These are phyloP conservation scores for Diarsia dahlii DNA, from an alignment of 2,888 invertebrate species.

Conservation along the genomic window DNA sequence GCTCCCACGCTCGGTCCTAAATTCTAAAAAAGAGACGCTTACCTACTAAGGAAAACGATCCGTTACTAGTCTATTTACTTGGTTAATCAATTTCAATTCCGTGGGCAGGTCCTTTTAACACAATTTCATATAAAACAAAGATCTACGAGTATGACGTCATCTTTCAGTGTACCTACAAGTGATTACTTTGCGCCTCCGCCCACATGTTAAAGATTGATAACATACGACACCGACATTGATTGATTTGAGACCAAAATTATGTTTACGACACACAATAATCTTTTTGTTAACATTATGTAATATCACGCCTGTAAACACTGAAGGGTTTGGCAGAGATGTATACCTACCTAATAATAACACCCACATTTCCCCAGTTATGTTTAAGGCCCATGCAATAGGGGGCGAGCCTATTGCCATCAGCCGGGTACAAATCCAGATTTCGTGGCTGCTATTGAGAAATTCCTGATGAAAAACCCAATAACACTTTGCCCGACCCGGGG, in stretches of 20 bases:
- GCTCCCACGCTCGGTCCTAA: too few relatives aligned
- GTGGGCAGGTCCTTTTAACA: conserved; percentile 2
- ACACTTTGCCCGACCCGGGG: too few relatives aligned
- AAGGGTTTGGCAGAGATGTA: neutral
- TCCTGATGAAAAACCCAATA: too few relatives aligned
- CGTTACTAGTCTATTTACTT: neutral
- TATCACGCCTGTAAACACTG: neutral
- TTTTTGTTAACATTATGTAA: neutral
- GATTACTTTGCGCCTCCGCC: conserved; percentile 36
- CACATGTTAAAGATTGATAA: conserved; percentile 40
- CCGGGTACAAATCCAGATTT: too few relatives aligned
- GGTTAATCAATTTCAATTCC: neutral
- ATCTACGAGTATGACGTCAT: conserved; percentile 19
- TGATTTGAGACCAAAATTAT: conserved; percentile 35
- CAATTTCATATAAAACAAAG: conserved; percentile 15
- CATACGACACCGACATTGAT: conserved; percentile 41
- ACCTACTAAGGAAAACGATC: neutral
- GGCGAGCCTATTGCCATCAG: too few relatives aligned
- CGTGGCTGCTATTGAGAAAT: too few relatives aligned
- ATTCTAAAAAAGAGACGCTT: neutral
- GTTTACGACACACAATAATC: conserved; percentile 32
- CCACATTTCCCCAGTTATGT: too few relatives aligned
- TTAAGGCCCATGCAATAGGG: too few relatives aligned
- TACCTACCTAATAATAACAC: too few relatives aligned
- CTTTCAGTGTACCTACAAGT: conserved; percentile 8